These are phyloP conservation scores for Hyles vespertilio DNA, from an alignment of 1,140 invertebrate genomes.

Conservation along the genomic window DNA sequence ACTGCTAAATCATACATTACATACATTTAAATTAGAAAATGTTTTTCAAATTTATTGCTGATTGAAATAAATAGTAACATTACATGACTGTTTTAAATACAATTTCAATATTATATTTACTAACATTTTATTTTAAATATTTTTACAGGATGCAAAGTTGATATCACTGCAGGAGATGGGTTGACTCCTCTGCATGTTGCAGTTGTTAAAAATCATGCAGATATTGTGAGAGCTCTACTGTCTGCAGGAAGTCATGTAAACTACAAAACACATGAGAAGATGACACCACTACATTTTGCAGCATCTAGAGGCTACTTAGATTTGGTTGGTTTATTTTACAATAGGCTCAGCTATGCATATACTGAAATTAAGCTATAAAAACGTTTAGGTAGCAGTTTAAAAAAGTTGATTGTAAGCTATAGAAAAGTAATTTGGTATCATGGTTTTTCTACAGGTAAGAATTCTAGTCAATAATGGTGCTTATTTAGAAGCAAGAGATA, in stretches of 20 bases:
- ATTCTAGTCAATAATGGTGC: constrained; percentile 54
- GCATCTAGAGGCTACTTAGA: constrained; percentile 57
- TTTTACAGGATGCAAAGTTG: constrained; percentile 58
- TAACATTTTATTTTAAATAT: constrained; percentile 7
- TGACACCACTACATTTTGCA: constrained; percentile 65
- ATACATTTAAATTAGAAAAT: too few relatives aligned
- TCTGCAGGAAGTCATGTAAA: constrained; percentile 55
- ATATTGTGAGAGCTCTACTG: constrained; percentile 46
- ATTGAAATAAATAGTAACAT: too few relatives aligned
- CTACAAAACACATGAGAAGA: constrained; percentile 65
- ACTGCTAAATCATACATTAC: too few relatives aligned
- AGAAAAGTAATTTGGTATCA: too few relatives aligned
- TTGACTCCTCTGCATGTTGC: constrained; percentile 61
- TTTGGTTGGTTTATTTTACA: constrained; percentile 35
- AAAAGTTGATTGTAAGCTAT: too few relatives aligned
- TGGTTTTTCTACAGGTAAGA: constrained; percentile 36
- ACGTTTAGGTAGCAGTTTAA: too few relatives aligned
- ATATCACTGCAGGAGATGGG: constrained; percentile 53
- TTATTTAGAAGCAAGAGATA: constrained; percentile 57
- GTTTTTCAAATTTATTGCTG: too few relatives aligned
- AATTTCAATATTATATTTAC: too few relatives aligned
- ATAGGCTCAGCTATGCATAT: too few relatives aligned
- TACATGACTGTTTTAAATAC: too few relatives aligned
- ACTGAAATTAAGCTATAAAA: too few relatives aligned
- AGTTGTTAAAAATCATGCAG: constrained; percentile 48